Evolutionary conservation across 2,113 vertebrate genomes (phyloP).

Genomic region (Nestor notabilis): DNA sequence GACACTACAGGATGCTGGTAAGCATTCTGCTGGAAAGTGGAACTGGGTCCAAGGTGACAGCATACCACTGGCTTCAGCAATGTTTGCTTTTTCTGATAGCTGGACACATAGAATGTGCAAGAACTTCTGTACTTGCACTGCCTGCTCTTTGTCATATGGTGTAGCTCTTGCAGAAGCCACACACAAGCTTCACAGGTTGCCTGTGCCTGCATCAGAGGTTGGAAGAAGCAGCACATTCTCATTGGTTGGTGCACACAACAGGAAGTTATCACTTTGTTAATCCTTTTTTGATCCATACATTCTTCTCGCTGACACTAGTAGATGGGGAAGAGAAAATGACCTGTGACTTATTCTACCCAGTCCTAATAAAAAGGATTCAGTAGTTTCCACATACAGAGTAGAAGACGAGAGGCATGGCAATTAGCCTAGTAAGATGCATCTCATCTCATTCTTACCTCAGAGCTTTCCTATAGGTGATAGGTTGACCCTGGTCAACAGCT

Average conservation of each 20-base stretch:
- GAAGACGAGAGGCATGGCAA: neutral
- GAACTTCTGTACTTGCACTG: neutral
- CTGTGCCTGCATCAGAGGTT: neutral
- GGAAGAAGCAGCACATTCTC: neutral
- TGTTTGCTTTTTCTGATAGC: neutral
- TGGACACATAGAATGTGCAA: neutral
- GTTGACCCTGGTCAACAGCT: neutral
- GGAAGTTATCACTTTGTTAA: neutral
- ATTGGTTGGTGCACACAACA: neutral
- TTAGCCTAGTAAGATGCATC: neutral
- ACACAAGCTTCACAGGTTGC: neutral
- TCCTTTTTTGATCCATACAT: neutral
- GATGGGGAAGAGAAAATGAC: neutral
- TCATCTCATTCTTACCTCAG: neutral
- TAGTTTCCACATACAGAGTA: neutral
- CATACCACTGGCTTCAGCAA: neutral
- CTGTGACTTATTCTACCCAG: neutral
- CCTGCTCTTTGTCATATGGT: neutral
- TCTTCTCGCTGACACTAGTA: neutral
- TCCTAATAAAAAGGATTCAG: neutral
- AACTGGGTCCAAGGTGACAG: neutral
- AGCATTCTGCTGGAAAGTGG: neutral
- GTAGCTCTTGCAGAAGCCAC: neutral
- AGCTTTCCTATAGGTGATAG: neutral
- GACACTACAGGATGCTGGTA: neutral